A percentile compares a stretch with the other conserved stretches of the same genome.
phyloP scores from a whole-genome alignment of 2,888 invertebrate species.

The Trisateles emortualis region DNA sequence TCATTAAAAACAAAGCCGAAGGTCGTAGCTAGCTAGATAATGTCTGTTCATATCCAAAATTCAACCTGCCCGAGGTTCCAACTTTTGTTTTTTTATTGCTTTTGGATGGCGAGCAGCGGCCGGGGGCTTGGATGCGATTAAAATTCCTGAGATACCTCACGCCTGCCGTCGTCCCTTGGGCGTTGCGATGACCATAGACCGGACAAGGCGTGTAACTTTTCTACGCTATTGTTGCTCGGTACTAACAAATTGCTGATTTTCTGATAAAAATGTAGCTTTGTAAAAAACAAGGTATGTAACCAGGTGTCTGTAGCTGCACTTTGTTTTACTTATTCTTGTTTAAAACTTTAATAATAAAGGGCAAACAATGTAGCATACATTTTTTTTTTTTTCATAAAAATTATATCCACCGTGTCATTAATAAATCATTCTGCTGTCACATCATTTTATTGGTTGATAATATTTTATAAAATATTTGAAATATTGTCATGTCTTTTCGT shows the following conservation, averaged over 20 bases:
- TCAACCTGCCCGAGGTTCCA: conserved; percentile 63
- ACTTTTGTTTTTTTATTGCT: conserved; percentile 75
- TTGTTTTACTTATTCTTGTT: conserved; percentile 20
- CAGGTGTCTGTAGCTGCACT: conserved; percentile 38
- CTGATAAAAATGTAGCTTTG: conserved; percentile 50
- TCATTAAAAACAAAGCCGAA: conserved; percentile 54
- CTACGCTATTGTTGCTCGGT: conserved; percentile 52
- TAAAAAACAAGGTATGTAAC: conserved; percentile 39
- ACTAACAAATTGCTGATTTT: conserved; percentile 57
- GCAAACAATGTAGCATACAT: neutral
- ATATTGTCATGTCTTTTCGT: conserved; percentile 47
- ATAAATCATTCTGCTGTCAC: too few relatives aligned
- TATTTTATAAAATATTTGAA: neutral
- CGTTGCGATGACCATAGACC: conserved; percentile 63
- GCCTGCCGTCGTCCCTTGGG: conserved; percentile 73
- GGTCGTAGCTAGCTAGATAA: conserved; percentile 63
- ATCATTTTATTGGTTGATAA: neutral
- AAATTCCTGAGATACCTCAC: conserved; percentile 84
- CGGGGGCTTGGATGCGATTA: conserved; percentile 82
- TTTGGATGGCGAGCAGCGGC: conserved; percentile 63
- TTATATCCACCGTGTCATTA: too few relatives aligned
- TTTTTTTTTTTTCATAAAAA: too few relatives aligned
- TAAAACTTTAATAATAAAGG: conserved; percentile 3
- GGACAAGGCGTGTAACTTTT: conserved; percentile 51
- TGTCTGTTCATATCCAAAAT: conserved; percentile 71